These are phyloP conservation scores for Aleiodes leptofemur DNA, from an alignment of 2,888 invertebrate genomes.

Conservation along the genomic window DNA sequence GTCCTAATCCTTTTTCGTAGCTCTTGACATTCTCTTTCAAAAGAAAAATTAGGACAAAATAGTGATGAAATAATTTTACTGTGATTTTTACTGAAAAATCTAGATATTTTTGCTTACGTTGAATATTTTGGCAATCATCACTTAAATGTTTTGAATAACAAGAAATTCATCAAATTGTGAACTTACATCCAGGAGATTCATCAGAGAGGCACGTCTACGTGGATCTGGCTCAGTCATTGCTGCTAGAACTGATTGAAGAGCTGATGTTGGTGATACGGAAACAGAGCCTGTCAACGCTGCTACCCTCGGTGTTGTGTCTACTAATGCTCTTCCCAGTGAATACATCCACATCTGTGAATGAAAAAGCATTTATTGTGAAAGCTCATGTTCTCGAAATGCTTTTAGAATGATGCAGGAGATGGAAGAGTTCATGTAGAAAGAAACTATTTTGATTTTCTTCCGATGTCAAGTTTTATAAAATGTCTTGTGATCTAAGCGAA, in stretches of 20 bases:
- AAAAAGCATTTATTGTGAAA: conserved; percentile 31
- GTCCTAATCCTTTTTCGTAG: background rate
- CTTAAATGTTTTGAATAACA: too few species aligned
- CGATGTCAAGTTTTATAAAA: too few species aligned
- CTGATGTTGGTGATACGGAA: conserved; percentile 76
- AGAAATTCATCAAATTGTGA: background rate
- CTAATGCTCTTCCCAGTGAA: conserved; percentile 78
- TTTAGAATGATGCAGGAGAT: too few species aligned
- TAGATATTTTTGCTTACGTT: too few species aligned
- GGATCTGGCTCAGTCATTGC: conserved; percentile 79
- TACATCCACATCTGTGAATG: conserved; percentile 80
- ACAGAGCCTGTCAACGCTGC: conserved; percentile 74
- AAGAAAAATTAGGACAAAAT: too few species aligned
- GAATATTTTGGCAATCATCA: too few species aligned
- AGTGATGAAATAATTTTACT: too few species aligned
- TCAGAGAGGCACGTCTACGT: conserved; percentile 77
- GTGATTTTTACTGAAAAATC: too few species aligned
- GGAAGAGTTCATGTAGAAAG: too few species aligned
- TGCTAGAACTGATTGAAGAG: conserved; percentile 77
- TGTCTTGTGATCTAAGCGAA: too few species aligned
- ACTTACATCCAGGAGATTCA: conserved; percentile 81
- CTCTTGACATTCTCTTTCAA: background rate
- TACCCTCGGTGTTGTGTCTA: conserved; percentile 75
- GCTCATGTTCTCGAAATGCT: background rate
- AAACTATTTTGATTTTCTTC: background rate